phyloP scores from a whole-genome alignment of 2,888 invertebrate genomes.

The Ethmia dodecea region DNA sequence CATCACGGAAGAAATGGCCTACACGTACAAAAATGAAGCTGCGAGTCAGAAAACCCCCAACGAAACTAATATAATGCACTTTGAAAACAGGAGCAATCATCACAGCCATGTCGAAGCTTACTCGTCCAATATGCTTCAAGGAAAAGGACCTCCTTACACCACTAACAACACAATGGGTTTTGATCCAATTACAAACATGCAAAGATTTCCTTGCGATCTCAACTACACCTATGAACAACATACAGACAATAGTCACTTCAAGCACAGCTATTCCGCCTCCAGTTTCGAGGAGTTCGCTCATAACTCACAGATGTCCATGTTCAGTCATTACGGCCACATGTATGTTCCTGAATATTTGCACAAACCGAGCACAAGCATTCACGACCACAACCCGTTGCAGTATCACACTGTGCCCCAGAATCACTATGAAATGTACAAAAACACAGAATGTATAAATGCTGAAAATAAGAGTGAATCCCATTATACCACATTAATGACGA shows the following conservation, averaged over 20 bases:
- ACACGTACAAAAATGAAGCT: conserved; percentile 57
- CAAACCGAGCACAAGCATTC: conserved; percentile 44
- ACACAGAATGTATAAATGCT: conserved; percentile 50
- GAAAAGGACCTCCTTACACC: conserved; percentile 59
- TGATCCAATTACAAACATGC: conserved; percentile 49
- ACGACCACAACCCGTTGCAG: conserved; percentile 48
- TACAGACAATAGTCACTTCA: conserved; percentile 48
- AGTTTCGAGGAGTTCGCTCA: conserved; percentile 76
- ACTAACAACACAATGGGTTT: conserved; percentile 45
- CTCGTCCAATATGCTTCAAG: conserved; percentile 59
- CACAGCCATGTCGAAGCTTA: conserved; percentile 61
- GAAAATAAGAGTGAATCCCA: conserved; percentile 73
- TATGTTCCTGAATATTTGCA: conserved; percentile 65
- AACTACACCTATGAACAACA: conserved; percentile 62
- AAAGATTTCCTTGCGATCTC: conserved; percentile 66
- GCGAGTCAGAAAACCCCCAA: conserved; percentile 60
- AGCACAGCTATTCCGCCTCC: conserved; percentile 70
- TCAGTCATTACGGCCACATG: conserved; percentile 70
- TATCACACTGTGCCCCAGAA: conserved; percentile 53
- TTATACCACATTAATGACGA: conserved; percentile 83
- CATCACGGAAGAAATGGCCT: conserved; percentile 37
- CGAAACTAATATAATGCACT: conserved; percentile 49
- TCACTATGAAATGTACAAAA: conserved; percentile 64
- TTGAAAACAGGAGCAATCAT: conserved; percentile 60
- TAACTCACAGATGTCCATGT: conserved; percentile 68